A percentile compares a stretch with the other conserved stretches of the same genome.
These are phyloP conservation scores for Pyrrhia umbra DNA, from an alignment of 2,888 invertebrate species.

Conservation along the genomic window DNA sequence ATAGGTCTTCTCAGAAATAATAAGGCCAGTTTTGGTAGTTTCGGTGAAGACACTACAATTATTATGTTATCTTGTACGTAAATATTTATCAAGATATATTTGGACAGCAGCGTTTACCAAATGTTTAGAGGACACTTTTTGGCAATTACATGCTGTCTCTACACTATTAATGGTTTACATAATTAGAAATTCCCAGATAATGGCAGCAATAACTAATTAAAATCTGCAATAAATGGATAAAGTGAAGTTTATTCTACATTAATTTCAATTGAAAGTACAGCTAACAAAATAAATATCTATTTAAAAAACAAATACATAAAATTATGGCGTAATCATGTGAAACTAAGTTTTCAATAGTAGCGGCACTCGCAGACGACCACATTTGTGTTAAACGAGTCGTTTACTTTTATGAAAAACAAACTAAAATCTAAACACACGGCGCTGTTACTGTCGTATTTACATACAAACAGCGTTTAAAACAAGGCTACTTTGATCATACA, in stretches of 20 bases:
- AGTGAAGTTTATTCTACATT: background rate
- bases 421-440: slow-evolving; percentile 23
- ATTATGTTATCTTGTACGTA: background rate
- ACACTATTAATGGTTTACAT: too few species aligned
- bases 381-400: slow-evolving; percentile 17
- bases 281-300: background rate
- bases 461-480: slow-evolving; percentile 27
- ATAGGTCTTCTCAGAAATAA: slow-evolving; percentile 20
- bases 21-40: background rate
- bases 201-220: background rate
- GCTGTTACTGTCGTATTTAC: slow-evolving; percentile 45
- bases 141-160: background rate
- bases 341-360: slow-evolving; percentile 30
- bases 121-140: background rate
- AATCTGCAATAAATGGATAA: background rate
- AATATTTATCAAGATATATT: background rate
- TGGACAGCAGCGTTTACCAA: background rate
- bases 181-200: too few species aligned
- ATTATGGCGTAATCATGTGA: slow-evolving; percentile 12
- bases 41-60: background rate
- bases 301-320: slow-evolving; percentile 1
- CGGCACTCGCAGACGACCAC: background rate
- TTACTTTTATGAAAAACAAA: slow-evolving; percentile 43
- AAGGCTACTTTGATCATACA: slow-evolving; percentile 2
- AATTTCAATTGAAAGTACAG: background rate